Base-by-base conservation (phyloP, 2,113 vertebrate species). In the Aphyosemion australe region DNA sequence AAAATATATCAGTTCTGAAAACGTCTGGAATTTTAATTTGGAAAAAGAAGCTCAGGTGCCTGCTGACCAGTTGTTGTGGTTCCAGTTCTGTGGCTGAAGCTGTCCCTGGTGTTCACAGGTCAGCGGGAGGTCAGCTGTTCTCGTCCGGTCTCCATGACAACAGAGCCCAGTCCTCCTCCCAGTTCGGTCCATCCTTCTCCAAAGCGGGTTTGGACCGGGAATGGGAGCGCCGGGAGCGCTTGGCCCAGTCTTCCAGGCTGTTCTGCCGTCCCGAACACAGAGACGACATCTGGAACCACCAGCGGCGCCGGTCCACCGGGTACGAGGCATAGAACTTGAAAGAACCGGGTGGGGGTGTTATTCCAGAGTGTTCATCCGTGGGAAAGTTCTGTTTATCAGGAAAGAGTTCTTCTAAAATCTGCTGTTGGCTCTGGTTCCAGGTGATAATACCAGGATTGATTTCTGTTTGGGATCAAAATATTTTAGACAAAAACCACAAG, bases 211-310 rank as follows among this genome's bases (percentile, higher is more conserved):
- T 0, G 2, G 86, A 78, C 26, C 70, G 60, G 1, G 84, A 84
- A 57, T 71, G 57, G 50, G 85, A 87, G 52, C 82, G 63, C 66
- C 75, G 74, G 11, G 86, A 89, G 39, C 84, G 83, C 0, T 82
- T 89, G 71, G 87, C 87, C 5, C 89, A 82, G 72, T 88, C 87
- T 4, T 89, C 89, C 62, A 48, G 87, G 57, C 79, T 90, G 19
- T 90, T 90, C 81, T 90, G 89, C 41, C 74, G 89, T 45, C 89
- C 89, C 11, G 89, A 90, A 18, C 89, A 88, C 84, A 70, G 89
- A 54, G 87, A 86, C 52, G 86, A 86, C 80, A 90, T 90, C 74
- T 90, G 89, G 89, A 90, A 90, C 83, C 81, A 83, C 57, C 87
- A 84, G 74, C 84, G 78, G 8, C 78, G 85, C 71, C 78, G 83